Conservation (phyloP, 53 echinoderm and acorn worm genomes). For the Hippasteria phrygiana region DNA sequence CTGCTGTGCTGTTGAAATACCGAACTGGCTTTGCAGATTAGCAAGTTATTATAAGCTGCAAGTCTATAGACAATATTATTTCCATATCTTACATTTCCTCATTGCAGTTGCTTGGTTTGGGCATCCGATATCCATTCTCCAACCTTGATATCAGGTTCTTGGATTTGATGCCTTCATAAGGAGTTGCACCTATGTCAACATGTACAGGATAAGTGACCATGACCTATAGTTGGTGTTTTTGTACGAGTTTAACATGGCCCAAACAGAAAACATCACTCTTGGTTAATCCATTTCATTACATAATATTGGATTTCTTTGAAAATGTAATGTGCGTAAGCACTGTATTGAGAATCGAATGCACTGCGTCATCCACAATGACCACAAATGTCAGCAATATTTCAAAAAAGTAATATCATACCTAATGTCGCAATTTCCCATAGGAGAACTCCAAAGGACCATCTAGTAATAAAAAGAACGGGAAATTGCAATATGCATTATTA, state of each 20-base stretch:
- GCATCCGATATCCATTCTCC: conserved; percentile 44
- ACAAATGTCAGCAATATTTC: neutral
- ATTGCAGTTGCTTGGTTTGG: conserved; percentile 48
- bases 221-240: neutral
- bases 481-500: neutral
- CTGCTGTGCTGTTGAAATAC: no score
- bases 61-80: no score
- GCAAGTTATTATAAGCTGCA: no score
- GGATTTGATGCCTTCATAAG: conserved; percentile 25
- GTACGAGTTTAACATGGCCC: no score
- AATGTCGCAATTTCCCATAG: conserved; percentile 48
- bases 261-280: no score
- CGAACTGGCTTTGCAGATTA: no score
- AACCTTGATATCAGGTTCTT: conserved; percentile 5
- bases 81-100: conserved; percentile 39
- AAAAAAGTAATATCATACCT: conserved; percentile 1
- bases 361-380: no score
- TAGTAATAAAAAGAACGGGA: neutral
- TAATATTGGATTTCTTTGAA: neutral
- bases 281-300: neutral
- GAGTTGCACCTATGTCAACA: conserved; percentile 29
- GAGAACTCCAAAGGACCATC: conserved; percentile 44
- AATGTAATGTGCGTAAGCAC: neutral
- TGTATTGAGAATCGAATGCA: neutral
- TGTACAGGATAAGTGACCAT: neutral